Conservation (phyloP, 1,140 invertebrate species). For the Centruroides sculpturatus region DNA sequence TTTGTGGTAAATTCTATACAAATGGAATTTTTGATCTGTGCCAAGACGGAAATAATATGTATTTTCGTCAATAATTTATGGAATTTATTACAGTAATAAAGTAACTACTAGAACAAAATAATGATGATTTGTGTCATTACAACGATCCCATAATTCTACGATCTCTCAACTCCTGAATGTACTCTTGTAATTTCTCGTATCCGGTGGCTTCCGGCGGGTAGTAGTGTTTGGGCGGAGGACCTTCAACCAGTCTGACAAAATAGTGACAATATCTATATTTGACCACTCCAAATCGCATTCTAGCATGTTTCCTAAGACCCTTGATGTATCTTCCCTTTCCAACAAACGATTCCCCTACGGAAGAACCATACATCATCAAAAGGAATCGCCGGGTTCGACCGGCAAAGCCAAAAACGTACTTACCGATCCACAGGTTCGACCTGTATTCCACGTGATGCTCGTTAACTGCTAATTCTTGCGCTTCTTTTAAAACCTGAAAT, state of each 20-base stretch:
- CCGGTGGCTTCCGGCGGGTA: slow-evolving; percentile 40
- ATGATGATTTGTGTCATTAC: neutral
- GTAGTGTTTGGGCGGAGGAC: slow-evolving; percentile 66
- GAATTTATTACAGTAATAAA: too few species aligned
- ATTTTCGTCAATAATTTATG: too few species aligned
- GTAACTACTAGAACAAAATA: too few species aligned
- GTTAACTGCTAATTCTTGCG: slow-evolving; percentile 68
- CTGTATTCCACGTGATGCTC: slow-evolving; percentile 88
- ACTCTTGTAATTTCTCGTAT: slow-evolving; percentile 54
- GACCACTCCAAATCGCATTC: slow-evolving; percentile 48
- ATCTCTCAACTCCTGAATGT: slow-evolving; percentile 39
- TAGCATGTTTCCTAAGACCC: slow-evolving; percentile 67
- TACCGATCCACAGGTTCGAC: slow-evolving; percentile 92
- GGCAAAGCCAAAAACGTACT: slow-evolving; percentile 30
- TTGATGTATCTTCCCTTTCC: slow-evolving; percentile 58
- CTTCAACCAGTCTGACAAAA: slow-evolving; percentile 81
- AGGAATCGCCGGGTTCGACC: neutral
- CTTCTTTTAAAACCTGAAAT: slow-evolving; percentile 45
- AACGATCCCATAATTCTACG: slow-evolving; percentile 20
- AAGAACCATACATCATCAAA: neutral
- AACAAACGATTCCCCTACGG: slow-evolving; percentile 66
- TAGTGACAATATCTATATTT: slow-evolving; percentile 72
- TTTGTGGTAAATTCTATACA: too few species aligned
- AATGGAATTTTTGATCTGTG: too few species aligned
- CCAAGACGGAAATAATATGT: too few species aligned